Evolutionary conservation across 2,888 invertebrate genomes (phyloP), one percentile per base, ranked within the genome.

Genomic region (Pecten maximus): DNA sequence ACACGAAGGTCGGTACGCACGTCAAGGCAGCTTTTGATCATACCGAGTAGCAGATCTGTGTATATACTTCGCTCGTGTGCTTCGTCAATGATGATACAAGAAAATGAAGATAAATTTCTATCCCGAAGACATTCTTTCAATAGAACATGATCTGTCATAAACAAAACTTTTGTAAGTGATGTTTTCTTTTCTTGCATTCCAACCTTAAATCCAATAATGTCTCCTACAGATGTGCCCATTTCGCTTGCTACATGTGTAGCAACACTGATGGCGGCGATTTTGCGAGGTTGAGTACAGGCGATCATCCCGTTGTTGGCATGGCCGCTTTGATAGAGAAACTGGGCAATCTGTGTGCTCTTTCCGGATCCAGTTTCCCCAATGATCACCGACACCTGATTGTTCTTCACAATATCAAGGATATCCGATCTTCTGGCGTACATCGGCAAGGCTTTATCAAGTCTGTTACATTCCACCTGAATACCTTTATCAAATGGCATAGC

Each of bases 341-440:
- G 96, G 12, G 93, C 92, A 88, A 97, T 91, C 92, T 97, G 97
- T 6, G 96, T 96, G 90, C 96, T 97, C 91, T 97, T 97, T 0
- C 97, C 97, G 1, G 96, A 96, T 10, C 96, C 96, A 2, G 96
- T 96, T 91, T 97, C 96, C 16, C 96, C 96, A 23, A 95, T 91
- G 0, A 96, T 90, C 4, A 96, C 92, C 19, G 94, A 91, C 0
- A 96, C 95, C 50, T 94, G 94, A 88, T 96, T 94, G 12, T 92
- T 74, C 12, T 40, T 89, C 0, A 96, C 93, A 40, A 90, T 50
- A 4, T 93, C 89, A 0, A 95, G 88, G n/a, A 96, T 95, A 4
- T 95, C 93, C 0, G 89, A 54, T 39, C 94, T 89, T 35, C 92
- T 88, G 12, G 95, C 94, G 91, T 96, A 95, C 87, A 96, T 95